These are phyloP conservation scores for Dinoponera quadriceps DNA, from an alignment of 1,140 invertebrate genomes.

Conservation along the genomic window DNA sequence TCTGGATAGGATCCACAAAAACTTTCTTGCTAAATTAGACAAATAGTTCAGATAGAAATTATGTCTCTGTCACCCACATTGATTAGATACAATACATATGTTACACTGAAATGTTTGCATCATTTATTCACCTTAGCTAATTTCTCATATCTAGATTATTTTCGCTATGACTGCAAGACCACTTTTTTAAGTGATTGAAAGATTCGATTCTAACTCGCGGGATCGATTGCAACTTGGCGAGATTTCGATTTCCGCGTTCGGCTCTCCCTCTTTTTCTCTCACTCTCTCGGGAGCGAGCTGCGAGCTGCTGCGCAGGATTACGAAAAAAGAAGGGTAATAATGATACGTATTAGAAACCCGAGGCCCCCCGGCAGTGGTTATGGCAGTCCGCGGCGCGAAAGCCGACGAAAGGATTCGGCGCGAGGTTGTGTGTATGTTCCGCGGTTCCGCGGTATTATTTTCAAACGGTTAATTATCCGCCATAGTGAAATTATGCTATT, in stretches of 20 bases:
- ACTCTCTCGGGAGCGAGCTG: conserved; percentile 1
- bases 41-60: too few species aligned
- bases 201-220: background rate
- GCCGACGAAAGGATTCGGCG: conserved; percentile 59
- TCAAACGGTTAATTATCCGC: conserved; percentile 69
- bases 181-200: too few species aligned
- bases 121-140: too few species aligned
- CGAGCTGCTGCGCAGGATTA: conserved; percentile 25
- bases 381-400: conserved; percentile 30
- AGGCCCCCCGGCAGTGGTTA: conserved; percentile 11
- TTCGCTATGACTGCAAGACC: too few species aligned
- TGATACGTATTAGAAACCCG: conserved; percentile 45
- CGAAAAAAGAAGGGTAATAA: conserved; percentile 53
- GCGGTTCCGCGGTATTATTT: conserved; percentile 63
- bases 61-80: too few species aligned
- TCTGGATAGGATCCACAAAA: too few species aligned
- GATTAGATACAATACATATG: too few species aligned
- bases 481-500: conserved; percentile 69
- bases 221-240: background rate
- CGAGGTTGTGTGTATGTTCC: conserved; percentile 46
- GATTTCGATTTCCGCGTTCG: background rate
- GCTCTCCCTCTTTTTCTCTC: too few species aligned
- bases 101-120: too few species aligned
- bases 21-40: too few species aligned
- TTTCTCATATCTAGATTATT: too few species aligned